Evolutionary conservation across 2,113 vertebrate genomes (phyloP), one percentile per base, ranked within the genome.

Genomic region (Helogale parvula): DNA sequence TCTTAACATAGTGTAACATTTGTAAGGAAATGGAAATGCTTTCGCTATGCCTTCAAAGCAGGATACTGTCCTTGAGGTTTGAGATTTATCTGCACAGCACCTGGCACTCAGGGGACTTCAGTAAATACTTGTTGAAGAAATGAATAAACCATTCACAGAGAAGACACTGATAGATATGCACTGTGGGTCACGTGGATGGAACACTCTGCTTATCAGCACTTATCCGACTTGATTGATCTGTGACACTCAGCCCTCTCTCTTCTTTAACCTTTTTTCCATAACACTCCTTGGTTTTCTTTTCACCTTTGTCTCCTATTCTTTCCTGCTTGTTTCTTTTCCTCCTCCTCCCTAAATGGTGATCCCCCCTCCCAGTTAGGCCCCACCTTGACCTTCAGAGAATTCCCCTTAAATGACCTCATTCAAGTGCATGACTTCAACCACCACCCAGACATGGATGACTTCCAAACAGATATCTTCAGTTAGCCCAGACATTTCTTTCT

Each of bases 81-180:
- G 45, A 66, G 81, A 4, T 69, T 69, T 91, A 54, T 88, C 71
- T 84, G 31, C 77, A 41, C 4, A 52, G 57, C n/a, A 74, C 54
- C 12, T 21, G 80, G 79, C 33, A 57, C 35, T n/a, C 29, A 60
- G 82, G n/a, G 21, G 71, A 38, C 66, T 54, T 72, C 33, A 33
- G 33, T 66, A 89, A 96, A 63, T 69, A 63, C 66, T 91, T 63
- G 27, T 23, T 68, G 82, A 91, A 87, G 45, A 90, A 93, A 41
- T 80, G 50, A 76, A 60, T 35, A 47, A 82, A 17, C 45, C 31
- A 21, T 71, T 76, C 45, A 50, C 19, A 38, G 65, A 41, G 38
- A 33, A 89, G 41, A 47, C 14, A n/a, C 38, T 10, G 21, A 38
- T 13, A 10, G 21, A 38, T 10, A 54, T 57, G 63, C n/a, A 9